Percentiles rank a stretch among this genome's conserved stretches.
phyloP scores from a whole-genome alignment of 2,797 vertebrate genomes.

The Acanthurus tractus region DNA sequence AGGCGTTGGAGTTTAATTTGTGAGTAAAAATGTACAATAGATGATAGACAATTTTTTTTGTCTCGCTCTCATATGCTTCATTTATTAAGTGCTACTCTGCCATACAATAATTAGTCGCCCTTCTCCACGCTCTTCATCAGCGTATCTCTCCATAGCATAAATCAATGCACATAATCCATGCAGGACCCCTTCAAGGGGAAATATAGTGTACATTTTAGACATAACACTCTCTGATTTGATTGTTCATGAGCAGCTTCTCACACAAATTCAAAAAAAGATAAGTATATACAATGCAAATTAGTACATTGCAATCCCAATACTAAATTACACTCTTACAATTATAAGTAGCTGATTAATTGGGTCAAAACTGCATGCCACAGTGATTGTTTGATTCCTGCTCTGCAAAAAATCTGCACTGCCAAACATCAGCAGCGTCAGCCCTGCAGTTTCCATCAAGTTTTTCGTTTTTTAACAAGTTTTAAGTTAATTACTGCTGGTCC shows the following conservation, averaged over 20 bases:
- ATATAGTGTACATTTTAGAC: slow-evolving; percentile 14
- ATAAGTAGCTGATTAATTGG: slow-evolving; percentile 77
- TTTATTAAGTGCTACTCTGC: slow-evolving; percentile 54
- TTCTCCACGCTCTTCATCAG: slow-evolving; percentile 48
- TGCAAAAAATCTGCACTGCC: slow-evolving; percentile 26
- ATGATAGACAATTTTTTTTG: slow-evolving; percentile 58
- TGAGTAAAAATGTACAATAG: slow-evolving; percentile 37
- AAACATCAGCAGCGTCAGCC: slow-evolving; percentile 39
- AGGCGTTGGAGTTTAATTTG: slow-evolving; percentile 52
- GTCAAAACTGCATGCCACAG: slow-evolving; percentile 69
- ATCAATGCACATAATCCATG: slow-evolving; percentile 34
- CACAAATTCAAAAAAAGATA: slow-evolving; percentile 45
- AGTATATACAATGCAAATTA: slow-evolving; percentile 69
- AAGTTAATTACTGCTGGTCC: slow-evolving; percentile 34
- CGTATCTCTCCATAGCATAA: slow-evolving; percentile 25
- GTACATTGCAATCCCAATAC: slow-evolving; percentile 56
- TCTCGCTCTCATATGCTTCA: slow-evolving; percentile 37
- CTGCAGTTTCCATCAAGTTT: slow-evolving; percentile 41
- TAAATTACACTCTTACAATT: slow-evolving; percentile 65
- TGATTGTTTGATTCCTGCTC: slow-evolving; percentile 64
- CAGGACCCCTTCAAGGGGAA: slow-evolving; percentile 32
- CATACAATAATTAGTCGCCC: slow-evolving; percentile 48
- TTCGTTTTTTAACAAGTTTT: slow-evolving; percentile 44
- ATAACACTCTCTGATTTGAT: slow-evolving; percentile 43
- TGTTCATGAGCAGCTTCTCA: slow-evolving; percentile 48